Percentiles rank a stretch among this genome's conserved stretches.
Conservation (phyloP, 2,113 vertebrate species). For the Eulemur rufifrons region DNA sequence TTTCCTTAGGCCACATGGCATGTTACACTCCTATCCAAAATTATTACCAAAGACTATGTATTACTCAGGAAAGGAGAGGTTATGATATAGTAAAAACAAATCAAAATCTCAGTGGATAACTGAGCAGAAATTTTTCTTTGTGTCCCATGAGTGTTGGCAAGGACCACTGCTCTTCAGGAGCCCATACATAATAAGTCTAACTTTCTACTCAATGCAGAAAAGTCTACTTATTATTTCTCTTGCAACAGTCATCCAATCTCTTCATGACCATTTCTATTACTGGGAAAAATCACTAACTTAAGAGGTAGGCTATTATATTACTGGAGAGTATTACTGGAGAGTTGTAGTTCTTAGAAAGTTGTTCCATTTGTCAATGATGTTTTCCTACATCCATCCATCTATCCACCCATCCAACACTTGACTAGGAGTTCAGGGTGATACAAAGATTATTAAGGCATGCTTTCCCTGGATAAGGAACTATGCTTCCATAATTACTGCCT, state of each 20-base stretch:
- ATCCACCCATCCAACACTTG: background rate
- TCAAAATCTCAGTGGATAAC: background rate
- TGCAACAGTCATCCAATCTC: background rate
- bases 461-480: background rate
- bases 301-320: background rate
- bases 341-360: background rate
- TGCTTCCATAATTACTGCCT: background rate
- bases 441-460: background rate
- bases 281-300: background rate
- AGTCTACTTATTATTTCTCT: background rate
- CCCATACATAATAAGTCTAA: background rate
- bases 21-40: background rate
- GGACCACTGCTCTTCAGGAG: background rate
- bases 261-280: background rate
- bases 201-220: background rate
- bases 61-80: background rate
- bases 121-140: background rate
- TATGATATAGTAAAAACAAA: background rate
- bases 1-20: background rate
- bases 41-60: background rate
- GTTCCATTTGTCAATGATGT: background rate
- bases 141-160: background rate
- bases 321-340: background rate
- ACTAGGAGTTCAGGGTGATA: background rate
- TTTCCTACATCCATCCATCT: background rate